Evolutionary conservation across 2,797 vertebrate genomes (phyloP).

Genomic region (Notamacropus eugenii): DNA sequence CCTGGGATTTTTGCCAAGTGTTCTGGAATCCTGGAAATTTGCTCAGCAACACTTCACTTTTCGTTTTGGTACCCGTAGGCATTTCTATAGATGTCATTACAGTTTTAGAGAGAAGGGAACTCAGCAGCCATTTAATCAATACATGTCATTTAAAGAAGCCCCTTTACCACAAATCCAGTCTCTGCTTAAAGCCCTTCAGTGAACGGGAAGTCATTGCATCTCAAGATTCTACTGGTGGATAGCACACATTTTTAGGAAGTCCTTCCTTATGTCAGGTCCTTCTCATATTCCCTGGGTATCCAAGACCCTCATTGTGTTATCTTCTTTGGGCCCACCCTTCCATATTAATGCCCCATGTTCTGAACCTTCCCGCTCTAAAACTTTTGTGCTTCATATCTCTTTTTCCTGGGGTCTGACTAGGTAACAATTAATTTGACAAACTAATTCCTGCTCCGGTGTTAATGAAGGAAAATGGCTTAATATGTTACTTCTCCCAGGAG

Average conservation of each 20-base stretch:
- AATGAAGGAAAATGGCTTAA: not conserved
- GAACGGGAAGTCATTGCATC: not conserved
- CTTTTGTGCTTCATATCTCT: not conserved
- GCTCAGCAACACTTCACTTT: fast-evolving
- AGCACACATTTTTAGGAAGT: not conserved
- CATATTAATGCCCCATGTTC: not conserved
- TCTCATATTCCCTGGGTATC: not conserved
- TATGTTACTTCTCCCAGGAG: not conserved
- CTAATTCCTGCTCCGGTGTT: not conserved
- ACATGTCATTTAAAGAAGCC: not conserved
- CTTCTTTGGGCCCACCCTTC: not conserved
- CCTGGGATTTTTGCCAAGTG: not conserved
- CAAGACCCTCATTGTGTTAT: not conserved
- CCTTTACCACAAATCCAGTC: not conserved
- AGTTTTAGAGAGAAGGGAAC: not conserved
- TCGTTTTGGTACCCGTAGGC: not conserved
- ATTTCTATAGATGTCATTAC: not conserved
- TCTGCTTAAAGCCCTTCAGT: not conserved
- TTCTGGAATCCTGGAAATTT: not conserved
- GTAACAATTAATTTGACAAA: not conserved
- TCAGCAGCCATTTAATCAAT: not conserved
- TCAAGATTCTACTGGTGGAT: not conserved
- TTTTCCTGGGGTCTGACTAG: not conserved
- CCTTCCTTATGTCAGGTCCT: not conserved
- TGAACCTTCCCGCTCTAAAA: not conserved